Percentiles rank a stretch among this genome's conserved stretches.
Evolutionary conservation across 2,797 vertebrate species (phyloP).

Genomic region (Lophura swinhoii): DNA sequence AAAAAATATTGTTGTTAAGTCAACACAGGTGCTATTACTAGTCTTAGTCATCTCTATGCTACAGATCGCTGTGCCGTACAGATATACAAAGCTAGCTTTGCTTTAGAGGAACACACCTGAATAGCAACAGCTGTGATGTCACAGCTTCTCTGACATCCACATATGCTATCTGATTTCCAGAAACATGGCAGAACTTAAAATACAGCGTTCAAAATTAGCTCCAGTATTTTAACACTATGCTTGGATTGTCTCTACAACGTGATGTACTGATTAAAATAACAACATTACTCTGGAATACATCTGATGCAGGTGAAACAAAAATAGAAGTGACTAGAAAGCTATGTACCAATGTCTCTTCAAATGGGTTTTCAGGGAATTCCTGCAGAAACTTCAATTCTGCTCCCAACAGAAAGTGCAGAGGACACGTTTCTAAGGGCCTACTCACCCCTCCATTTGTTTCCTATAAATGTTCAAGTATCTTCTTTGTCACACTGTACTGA

Average conservation of each 20-base stretch:
- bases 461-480: accelerated
- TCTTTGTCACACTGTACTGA: not conserved
- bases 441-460: not conserved
- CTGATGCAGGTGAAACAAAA: not conserved
- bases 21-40: not conserved
- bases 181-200: not conserved
- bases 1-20: not conserved
- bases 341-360: not conserved
- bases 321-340: not conserved
- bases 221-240: not conserved
- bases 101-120: not conserved
- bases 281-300: not conserved
- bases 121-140: not conserved
- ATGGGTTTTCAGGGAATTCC: not conserved
- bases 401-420: not conserved
- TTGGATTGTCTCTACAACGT: not conserved
- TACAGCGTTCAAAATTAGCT: not conserved
- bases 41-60: not conserved
- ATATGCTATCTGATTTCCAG: not conserved
- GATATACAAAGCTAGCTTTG: not conserved
- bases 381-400: not conserved
- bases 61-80: not conserved
- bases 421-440: not conserved
- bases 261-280: not conserved
- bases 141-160: not conserved